Conservation (phyloP, 30 jellyfish, hydroid and myxozoan genomes). For the Catostylus mosaicus region DNA sequence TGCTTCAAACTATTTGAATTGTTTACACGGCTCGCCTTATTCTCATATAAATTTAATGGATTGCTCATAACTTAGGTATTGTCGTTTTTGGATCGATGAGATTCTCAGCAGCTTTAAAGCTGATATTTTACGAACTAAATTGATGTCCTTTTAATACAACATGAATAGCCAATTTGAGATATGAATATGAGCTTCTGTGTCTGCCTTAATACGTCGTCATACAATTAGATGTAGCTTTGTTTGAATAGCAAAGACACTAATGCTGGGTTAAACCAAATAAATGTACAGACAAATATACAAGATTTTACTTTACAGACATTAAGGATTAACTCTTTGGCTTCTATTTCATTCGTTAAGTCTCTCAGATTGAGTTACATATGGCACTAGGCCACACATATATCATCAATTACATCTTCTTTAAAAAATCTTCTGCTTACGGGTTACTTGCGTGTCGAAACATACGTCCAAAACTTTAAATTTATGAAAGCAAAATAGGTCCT, state of each 20-base stretch:
- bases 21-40: too few relatives aligned
- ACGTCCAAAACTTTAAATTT: too few relatives aligned
- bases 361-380: slow-evolving; percentile 32
- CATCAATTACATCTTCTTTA: neutral
- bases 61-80: too few relatives aligned
- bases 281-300: slow-evolving; percentile 31
- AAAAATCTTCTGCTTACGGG: neutral
- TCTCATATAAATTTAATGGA: too few relatives aligned
- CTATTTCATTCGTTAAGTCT: slow-evolving; percentile 22
- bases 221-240: slow-evolving; percentile 27
- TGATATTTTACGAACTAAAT: too few relatives aligned
- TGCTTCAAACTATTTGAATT: too few relatives aligned
- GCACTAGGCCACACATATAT: slow-evolving; percentile 47
- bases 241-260: slow-evolving; percentile 31
- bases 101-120: too few relatives aligned
- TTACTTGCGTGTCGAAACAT: too few relatives aligned
- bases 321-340: slow-evolving; percentile 38
- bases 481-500: too few relatives aligned
- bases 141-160: slow-evolving; percentile 39
- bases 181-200: slow-evolving; percentile 31
- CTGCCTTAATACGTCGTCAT: slow-evolving; percentile 14
- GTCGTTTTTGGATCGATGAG: too few relatives aligned
- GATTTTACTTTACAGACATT: slow-evolving; percentile 46
- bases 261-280: slow-evolving; percentile 56
- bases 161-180: slow-evolving; percentile 28